Percentiles rank a stretch among this genome's conserved stretches.
Evolutionary conservation across 2,888 invertebrate species (phyloP).

Genomic region (Terebella lapidaria): DNA sequence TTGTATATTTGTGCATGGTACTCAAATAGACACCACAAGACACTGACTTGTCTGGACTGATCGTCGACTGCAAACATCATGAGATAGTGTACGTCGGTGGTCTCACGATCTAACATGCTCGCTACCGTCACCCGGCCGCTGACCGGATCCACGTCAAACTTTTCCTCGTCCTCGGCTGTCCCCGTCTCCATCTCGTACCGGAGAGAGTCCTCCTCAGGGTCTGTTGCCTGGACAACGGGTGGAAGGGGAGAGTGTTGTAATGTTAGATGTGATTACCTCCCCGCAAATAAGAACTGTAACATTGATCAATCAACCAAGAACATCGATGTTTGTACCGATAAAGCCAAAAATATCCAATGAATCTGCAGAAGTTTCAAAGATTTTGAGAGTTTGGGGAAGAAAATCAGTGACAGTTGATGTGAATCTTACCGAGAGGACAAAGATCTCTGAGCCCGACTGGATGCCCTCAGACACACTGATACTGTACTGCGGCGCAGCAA

Average conservation of each 20-base stretch:
- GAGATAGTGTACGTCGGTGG: constrained; percentile 7
- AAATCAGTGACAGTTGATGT: too few relatives aligned
- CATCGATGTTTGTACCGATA: too few relatives aligned
- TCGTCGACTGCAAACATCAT: constrained; percentile 8
- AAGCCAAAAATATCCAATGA: too few relatives aligned
- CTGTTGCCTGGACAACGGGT: constrained; percentile 26
- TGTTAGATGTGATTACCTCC: too few relatives aligned
- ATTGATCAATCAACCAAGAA: too few relatives aligned
- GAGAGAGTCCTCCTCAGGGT: constrained; percentile 27
- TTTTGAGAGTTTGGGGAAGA: too few relatives aligned
- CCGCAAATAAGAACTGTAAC: too few relatives aligned
- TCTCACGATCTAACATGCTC: constrained; percentile 13
- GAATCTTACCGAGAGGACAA: constrained; percentile 30
- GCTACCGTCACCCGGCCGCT: constrained; percentile 8
- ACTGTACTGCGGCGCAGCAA: constrained; percentile 29
- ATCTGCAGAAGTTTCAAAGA: too few relatives aligned
- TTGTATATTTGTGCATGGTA: background rate
- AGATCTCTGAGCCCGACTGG: constrained; percentile 28
- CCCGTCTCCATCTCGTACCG: constrained; percentile 23
- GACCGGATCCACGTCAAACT: constrained; percentile 15
- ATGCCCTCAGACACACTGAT: constrained; percentile 40
- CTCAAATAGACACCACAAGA: background rate
- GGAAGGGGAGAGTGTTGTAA: too few relatives aligned
- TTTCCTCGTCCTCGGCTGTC: constrained; percentile 12
- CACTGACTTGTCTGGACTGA: background rate